Evolutionary conservation across 2,113 vertebrate genomes (phyloP).

Genomic region (Aspidoscelis tigris): DNA sequence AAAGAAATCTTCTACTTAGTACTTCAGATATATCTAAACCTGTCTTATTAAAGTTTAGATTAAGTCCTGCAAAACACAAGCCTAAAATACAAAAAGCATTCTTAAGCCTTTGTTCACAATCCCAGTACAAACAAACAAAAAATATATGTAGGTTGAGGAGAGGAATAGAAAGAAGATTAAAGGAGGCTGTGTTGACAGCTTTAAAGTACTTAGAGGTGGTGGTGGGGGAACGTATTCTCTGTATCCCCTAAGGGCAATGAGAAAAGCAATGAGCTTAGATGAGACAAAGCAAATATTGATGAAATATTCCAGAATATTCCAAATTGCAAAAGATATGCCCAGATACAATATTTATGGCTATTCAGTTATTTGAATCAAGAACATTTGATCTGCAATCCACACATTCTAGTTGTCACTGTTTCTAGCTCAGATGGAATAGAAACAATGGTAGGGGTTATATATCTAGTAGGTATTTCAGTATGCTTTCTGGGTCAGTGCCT

Average conservation of each 20-base stretch:
- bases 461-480: background rate
- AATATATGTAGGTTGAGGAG: background rate
- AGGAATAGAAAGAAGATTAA: background rate
- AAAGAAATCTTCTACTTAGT: background rate
- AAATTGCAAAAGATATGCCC: background rate
- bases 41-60: background rate
- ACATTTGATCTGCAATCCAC: background rate
- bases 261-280: conserved; percentile 2
- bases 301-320: conserved; percentile 1
- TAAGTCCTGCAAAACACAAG: background rate
- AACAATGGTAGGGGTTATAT: background rate
- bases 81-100: too few species aligned
- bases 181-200: background rate
- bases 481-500: background rate
- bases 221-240: background rate
- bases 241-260: background rate
- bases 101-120: background rate
- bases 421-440: background rate
- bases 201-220: background rate
- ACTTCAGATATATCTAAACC: background rate
- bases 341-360: background rate
- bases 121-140: background rate
- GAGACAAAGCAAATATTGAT: background rate
- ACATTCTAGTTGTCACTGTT: background rate
- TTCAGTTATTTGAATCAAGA: background rate